Base-by-base conservation (phyloP, 2,888 invertebrate genomes). In the Sminthurides aquaticus region DNA sequence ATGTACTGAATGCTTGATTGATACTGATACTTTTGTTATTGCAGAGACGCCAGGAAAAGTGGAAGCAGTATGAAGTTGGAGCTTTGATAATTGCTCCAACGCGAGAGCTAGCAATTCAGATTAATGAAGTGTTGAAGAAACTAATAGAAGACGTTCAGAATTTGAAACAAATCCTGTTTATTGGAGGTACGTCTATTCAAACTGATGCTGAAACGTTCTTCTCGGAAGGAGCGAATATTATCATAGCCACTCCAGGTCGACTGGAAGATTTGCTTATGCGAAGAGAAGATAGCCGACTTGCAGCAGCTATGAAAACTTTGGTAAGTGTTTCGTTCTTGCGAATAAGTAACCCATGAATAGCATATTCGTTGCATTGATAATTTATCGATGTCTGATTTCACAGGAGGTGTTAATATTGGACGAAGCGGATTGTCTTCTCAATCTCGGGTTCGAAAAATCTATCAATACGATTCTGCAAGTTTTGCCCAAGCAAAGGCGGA, bases 211-310 rank as follows among this genome's bases (percentile, higher is more conserved):
- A 82, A 43, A 82, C 82, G 22, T 82, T 94, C 62, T 82, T 83
- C 69, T 81, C 83, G 57, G 79, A 82, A 29, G 91, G 91, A 0
- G 89, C 86, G 0, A 89, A 96, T 76, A 89, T 99, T 54, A 82
- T 96, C 3, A 87, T 98, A 57, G 93, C 92, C 62, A 99, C 99
- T 0, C 99, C 99, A 0, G 99, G 99, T 0, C 81, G 98, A 66
- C 79, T 99, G 8, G 90, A 90, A 77, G 95, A 97, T 79, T 79
- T 98, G 64, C 80, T 93, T 20, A 84, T 74, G 1, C 69, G 76
- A 20, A 70, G 75, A 57, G 70, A 73, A 54, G 71, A 69, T 72
- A 79, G 89, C 0, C 88, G 88, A 76, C 79, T 94, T 59, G 83
- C 87, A 20, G 82, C 82, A 1, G 83, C 86, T 60, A 82, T 93